Base-by-base conservation (phyloP, 2,888 invertebrate species). In the Sabatieria punctata region DNA sequence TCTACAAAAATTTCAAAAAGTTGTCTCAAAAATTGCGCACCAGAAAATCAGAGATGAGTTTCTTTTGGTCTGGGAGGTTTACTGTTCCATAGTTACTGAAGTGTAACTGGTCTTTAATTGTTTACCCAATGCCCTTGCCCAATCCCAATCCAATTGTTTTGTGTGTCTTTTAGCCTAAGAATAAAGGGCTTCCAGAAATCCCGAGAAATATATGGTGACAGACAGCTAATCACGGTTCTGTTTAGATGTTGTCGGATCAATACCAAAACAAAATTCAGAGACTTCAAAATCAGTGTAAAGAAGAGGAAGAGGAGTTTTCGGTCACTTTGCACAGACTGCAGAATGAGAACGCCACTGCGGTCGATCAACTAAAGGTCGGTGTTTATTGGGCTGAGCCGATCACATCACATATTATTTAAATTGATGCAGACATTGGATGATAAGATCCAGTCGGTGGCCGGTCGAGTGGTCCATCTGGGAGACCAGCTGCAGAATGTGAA, bases 401-500 rank as follows among this genome's bases (percentile, higher is more conserved):
- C 8, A 15, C 8, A 8, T 11, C 8, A 30, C 8, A 30, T 11
- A 11, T 30, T 30, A 15, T 11, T 30, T 30, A 30, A 30, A 30
- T 30, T 30, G 56, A 89, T 89, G 66, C 83, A 86, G 70, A 82
- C 85, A 54, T 68, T 95, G 44, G 95, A 95, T 67, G 85, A 85
- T 60, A 80, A 89, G 58, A 93, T 97, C 63, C 93, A 91, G 59
- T 82, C 82, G 48, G 95, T 97, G 39, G 93, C 95, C 0, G 89
- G 89, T 0, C 86, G 93, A 70, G 95, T 97, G 1, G 78, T 95
- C 41, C 93, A 95, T 69, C 75, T 97, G n/a, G 97, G 95, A 0
- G 95, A 95, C 69, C 95, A 97, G 65, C 72, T 97, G 39, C 95
- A 97, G 60, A 89, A 85, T 53, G 88, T 95, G 0, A 84, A 93